Base-by-base conservation (phyloP, 30 jellyfish, hydroid and myxozoan genomes). In the Clytia hemisphaerica region DNA sequence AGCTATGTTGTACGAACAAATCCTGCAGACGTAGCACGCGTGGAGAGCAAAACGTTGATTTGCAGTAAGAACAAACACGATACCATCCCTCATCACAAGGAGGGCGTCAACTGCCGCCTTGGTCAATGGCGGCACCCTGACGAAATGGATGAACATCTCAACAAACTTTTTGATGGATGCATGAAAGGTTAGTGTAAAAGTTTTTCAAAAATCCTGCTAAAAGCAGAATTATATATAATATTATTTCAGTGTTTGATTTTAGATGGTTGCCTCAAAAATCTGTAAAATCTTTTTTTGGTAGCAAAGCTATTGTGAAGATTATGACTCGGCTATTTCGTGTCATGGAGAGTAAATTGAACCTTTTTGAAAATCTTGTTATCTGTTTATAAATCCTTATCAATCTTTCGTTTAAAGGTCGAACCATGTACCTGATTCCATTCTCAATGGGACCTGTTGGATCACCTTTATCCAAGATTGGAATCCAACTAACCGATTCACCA, bases 391-490 rank as follows among this genome's bases (percentile, higher is more conserved):
- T n/a, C n/a, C n/a, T n/a, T n/a, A n/a, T n/a, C n/a, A n/a, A n/a
- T n/a, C n/a, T n/a, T n/a, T n/a, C n/a, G n/a, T n/a, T n/a, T n/a
- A n/a, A 35, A 88, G 97, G 99, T 6, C 82, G 99, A 45, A 92
- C 99, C 26, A 83, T 92, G 95, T 92, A 77, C 30, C 85, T 83
- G 29, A 67, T 92, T 36, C 95, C 99, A 38, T 92, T 81, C 92
- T 76, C 96, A 61, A 92, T 92, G 99, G 99, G 99, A n/a, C 99
- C 95, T 0, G 84, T 92, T 53, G 99, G 95, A 6, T 92, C 95
- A 16, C 94, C 94, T 2, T 44, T 92, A 38, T 65, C 99, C 6
- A 83, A 92, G 73, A 64, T 72, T 62, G 99, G 96, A 12, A 73
- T 92, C 61, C 82, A 92, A 67, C 46, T 92, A 12, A 83, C 99